Conservation (phyloP, 2,888 invertebrate species). For the Nomada goodeniana region DNA sequence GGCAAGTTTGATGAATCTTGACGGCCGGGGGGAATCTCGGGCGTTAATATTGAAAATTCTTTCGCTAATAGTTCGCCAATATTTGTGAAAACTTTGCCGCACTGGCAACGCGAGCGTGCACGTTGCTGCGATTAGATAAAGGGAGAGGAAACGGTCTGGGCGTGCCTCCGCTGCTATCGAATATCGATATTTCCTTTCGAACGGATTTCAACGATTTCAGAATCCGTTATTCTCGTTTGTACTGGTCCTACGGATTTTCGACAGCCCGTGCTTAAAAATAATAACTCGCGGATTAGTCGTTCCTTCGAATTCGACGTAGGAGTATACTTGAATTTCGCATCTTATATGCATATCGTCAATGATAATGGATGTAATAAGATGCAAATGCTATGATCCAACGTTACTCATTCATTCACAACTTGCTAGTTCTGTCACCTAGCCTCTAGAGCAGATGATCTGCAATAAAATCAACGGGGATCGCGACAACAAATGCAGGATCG, state of each 20-base stretch:
- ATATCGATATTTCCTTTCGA: slow-evolving; percentile 1
- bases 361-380: too few species aligned
- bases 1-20: slow-evolving; percentile 59
- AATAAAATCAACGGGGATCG: too few species aligned
- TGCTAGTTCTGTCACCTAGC: too few species aligned
- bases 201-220: not conserved
- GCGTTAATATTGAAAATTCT: slow-evolving; percentile 48
- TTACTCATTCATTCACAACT: too few species aligned
- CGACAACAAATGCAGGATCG: too few species aligned
- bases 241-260: not conserved
- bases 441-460: too few species aligned
- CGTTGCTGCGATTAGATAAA: slow-evolving; percentile 59
- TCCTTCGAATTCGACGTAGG: too few species aligned
- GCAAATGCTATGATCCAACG: too few species aligned
- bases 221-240: not conserved
- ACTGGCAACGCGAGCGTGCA: slow-evolving; percentile 22
- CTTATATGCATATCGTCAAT: too few species aligned
- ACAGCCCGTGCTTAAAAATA: not conserved
- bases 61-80: slow-evolving; percentile 1
- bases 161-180: not conserved
- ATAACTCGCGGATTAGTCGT: too few species aligned
- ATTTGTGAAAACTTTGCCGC: slow-evolving; percentile 26
- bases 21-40: not conserved
- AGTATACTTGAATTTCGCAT: too few species aligned
- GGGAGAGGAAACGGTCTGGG: slow-evolving; percentile 22